These are phyloP conservation scores for Prinia subflava DNA, from an alignment of 2,113 vertebrate species.

Conservation along the genomic window DNA sequence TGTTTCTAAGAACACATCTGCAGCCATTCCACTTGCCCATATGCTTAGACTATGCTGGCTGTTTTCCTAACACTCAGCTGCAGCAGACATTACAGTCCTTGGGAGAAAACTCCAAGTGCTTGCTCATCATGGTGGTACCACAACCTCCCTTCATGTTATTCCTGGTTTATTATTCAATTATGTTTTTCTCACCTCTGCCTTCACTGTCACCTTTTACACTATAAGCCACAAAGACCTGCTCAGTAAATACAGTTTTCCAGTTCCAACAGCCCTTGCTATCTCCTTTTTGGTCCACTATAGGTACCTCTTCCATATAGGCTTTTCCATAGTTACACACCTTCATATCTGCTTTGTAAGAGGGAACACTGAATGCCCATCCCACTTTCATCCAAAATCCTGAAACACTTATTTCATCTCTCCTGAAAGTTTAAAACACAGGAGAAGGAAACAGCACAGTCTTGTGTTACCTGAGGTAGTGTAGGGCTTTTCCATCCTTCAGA, in stretches of 20 bases:
- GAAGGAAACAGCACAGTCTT: not conserved
- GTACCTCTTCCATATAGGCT: not conserved
- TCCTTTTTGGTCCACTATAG: not conserved
- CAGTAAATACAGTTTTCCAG: not conserved
- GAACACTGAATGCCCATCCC: not conserved
- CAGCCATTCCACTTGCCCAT: not conserved
- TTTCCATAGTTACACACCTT: not conserved
- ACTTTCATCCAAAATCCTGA: not conserved
- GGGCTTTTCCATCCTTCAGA: not conserved
- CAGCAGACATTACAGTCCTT: not conserved
- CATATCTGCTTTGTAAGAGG: not conserved
- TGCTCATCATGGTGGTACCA: not conserved
- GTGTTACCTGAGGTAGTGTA: not conserved
- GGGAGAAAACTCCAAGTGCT: not conserved
- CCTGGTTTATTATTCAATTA: not conserved
- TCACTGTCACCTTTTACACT: not conserved
- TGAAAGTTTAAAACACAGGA: not conserved
- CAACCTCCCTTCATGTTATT: not conserved
- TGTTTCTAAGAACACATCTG: not conserved
- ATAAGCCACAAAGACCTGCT: not conserved
- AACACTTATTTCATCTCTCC: not conserved
- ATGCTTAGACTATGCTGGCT: not conserved
- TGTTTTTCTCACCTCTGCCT: not conserved
- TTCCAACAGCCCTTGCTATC: not conserved
- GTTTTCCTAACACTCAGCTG: not conserved